Base-by-base conservation (phyloP, 2,888 invertebrate genomes). In the Drosophila nr. fundita region DNA sequence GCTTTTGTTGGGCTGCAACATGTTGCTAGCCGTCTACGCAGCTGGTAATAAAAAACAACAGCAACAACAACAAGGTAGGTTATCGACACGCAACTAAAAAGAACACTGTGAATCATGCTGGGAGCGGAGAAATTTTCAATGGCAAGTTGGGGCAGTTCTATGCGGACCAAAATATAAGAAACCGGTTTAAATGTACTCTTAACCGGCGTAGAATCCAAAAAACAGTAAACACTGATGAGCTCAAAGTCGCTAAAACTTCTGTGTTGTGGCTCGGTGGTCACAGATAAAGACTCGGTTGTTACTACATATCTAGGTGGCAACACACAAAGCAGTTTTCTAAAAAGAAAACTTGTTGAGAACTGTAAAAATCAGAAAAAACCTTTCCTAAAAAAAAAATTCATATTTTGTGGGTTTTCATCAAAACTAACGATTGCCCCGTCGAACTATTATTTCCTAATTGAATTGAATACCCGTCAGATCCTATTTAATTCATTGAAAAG, bases 1-100 rank as follows among this genome's bases (percentile, higher is more conserved):
- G 57, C 69, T 91, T 60, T 62, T 89, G 53, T 73, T 86, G 53
- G 72, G 65, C 66, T 80, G 84, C 68, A 79, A 79, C 68, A 53
- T 88, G 66, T 49, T 85, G 65, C 64, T 86, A 30, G 73, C 69
- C 50, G 74, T 79, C 55, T 73, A 68, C 63, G 77, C 76, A 29
- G 42, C 80, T 66, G 83, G 80, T 34, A 89, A 76, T n/a, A 86
- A 83, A 24, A 78, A 84, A 10, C 60, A 73, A 18, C 68, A 76
- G 30, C 63, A 75, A 57, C 69, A 77, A 55, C 60, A 54, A 15
- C 36, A 91, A 91, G 91, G 91, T 91, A 90, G 70, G 68, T 65
- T 52, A 36, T 40, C 48, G 59, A 62, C 49, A 64, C 29, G 55
- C 32, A 29, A 7, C 15, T 24, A 40, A 71, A 50, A 18, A 50